Percentiles rank a stretch among this genome's conserved stretches.
Evolutionary conservation across 2,113 vertebrate species (phyloP).

Genomic region (Lophius piscatorius): DNA sequence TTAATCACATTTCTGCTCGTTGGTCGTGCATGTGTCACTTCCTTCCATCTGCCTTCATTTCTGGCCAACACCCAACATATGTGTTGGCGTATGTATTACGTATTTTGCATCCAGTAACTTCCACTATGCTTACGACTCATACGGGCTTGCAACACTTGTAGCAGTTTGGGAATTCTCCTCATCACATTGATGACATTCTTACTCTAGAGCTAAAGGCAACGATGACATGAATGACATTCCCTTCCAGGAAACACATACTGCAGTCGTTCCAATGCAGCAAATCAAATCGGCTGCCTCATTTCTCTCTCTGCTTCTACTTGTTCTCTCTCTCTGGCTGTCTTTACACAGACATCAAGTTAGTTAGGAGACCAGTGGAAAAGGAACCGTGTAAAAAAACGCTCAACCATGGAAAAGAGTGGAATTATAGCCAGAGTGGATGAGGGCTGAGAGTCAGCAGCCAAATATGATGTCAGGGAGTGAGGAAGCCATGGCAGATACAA

Average conservation of each 20-base stretch:
- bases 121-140: slow-evolving; percentile 36
- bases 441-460: slow-evolving; percentile 50
- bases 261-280: neutral
- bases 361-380: slow-evolving; percentile 63
- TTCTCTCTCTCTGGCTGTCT: slow-evolving; percentile 29
- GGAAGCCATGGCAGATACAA: slow-evolving; percentile 46
- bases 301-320: slow-evolving; percentile 16
- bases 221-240: neutral
- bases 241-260: neutral
- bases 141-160: slow-evolving; percentile 15
- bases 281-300: slow-evolving; percentile 14
- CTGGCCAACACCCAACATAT: slow-evolving; percentile 29
- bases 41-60: slow-evolving; percentile 38
- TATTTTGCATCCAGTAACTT: slow-evolving; percentile 45
- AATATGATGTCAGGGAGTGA: slow-evolving; percentile 69
- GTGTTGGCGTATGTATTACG: slow-evolving; percentile 7
- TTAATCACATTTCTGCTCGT: slow-evolving; percentile 21
- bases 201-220: neutral
- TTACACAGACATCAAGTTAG: slow-evolving; percentile 42
- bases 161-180: slow-evolving; percentile 41
- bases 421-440: slow-evolving; percentile 62
- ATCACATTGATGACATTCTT: slow-evolving; percentile 4
- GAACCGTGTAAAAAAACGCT: slow-evolving; percentile 60
- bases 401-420: slow-evolving; percentile 70
- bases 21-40: slow-evolving; percentile 65